Percentiles rank a stretch among this genome's conserved stretches.
Evolutionary conservation across 2,797 vertebrate genomes (phyloP).

Genomic region (Arrhamphus sclerolepis): DNA sequence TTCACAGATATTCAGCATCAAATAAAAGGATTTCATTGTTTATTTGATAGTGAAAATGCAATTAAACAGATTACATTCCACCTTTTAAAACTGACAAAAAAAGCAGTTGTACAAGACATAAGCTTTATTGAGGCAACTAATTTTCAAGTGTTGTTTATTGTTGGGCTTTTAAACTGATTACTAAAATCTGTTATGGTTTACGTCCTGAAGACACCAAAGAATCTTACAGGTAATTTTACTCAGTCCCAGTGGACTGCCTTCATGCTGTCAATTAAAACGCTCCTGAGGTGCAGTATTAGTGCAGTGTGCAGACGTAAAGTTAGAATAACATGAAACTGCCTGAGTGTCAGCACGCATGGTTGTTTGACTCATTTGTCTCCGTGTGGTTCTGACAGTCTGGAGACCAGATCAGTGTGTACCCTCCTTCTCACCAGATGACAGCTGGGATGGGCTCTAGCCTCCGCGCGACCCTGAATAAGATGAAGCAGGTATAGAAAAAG

Average conservation of each 20-base stretch:
- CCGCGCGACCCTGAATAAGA: too few relatives aligned
- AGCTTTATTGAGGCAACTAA: conserved; percentile 42
- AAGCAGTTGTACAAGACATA: conserved; percentile 1
- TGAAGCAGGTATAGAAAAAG: too few relatives aligned
- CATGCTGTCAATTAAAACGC: not conserved
- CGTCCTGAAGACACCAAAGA: conserved; percentile 10
- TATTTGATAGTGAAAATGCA: conserved; percentile 36
- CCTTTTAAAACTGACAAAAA: conserved; percentile 42
- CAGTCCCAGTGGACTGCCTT: not conserved
- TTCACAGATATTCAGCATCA: conserved; percentile 29
- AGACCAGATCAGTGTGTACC: too few relatives aligned
- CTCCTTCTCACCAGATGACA: too few relatives aligned
- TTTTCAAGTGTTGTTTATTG: conserved; percentile 17
- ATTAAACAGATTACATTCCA: conserved; percentile 53
- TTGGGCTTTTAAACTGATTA: conserved; percentile 58
- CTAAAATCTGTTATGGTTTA: not conserved
- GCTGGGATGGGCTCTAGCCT: too few relatives aligned
- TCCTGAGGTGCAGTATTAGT: not conserved
- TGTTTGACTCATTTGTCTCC: too few relatives aligned
- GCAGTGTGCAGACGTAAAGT: too few relatives aligned
- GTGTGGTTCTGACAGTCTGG: too few relatives aligned
- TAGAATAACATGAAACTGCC: too few relatives aligned
- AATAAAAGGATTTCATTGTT: conserved; percentile 39
- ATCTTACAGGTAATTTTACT: not conserved
- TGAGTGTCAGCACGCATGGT: too few relatives aligned